Evolutionary conservation across 2,888 invertebrate species (phyloP), one percentile per base, ranked within the genome.

Genomic region (Sinodicranocentrus sp.): DNA sequence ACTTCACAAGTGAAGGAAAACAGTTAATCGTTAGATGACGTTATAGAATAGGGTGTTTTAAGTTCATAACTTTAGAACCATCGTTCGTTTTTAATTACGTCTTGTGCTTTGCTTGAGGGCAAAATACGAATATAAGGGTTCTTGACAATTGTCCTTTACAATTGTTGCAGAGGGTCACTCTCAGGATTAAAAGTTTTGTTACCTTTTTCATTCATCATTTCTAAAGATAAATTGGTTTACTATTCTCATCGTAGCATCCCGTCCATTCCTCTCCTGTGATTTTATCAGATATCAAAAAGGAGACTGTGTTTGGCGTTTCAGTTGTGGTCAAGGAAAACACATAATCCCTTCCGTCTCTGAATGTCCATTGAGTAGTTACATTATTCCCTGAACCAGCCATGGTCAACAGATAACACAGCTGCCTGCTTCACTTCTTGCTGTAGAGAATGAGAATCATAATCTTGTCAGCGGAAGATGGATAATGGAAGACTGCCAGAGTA

Each of bases 231-330:
- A 19, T 54, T 57, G 15, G 75, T 90, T 89, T 90, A 92, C 92
- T 92, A 85, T 91, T 90, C 21, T 91, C 90, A 87, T 92, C 92
- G 84, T 92, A 92, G 70, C 90, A 91, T 73, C 92, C 92, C 86
- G 91, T 91, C 92, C 92, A 93, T 90, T 92, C 92, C 89, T 92
- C 92, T 6, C 91, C 91, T 17, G 92, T 91, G 89, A 91, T 90
- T 90, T 92, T 92, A 87, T 92, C 92, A 21, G 92, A 91, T 61
- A 92, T 89, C 54, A 91, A 89, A 70, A 92, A 89, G 88, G 92
- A 91, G 86, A 92, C 89, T 86, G 89, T 90, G 82, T 90, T 90
- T 76, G 91, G 90, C 54, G 89, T 90, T 57, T 91, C 88, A 13
- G 76, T 75, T 1, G 82, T 52, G 57, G 76, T 77, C 17, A 88